Evolutionary conservation across 2,888 invertebrate species (phyloP), one percentile per base, ranked within the genome.

Genomic region (Orthonevra nobilis): DNA sequence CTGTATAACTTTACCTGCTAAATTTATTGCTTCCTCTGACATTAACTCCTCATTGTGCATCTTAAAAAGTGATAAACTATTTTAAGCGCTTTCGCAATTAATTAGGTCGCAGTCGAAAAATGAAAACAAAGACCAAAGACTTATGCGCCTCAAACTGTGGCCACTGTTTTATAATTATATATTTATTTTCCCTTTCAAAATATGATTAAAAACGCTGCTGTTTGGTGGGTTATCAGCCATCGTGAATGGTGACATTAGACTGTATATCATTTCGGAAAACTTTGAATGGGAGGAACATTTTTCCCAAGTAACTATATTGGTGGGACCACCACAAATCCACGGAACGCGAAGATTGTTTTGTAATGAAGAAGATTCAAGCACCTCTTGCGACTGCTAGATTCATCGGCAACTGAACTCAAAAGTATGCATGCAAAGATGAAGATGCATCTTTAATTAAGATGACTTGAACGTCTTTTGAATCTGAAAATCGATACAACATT

Each of bases 51-150:
- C 32, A 19, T 19, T 15, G 50, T 12, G 50, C 10, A 2, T 6
- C 12, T 7, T n/a, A n/a, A 17, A 50, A 19, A 32, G 32, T 32
- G 34, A 17, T 50, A n/a, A n/a, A 50, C 34, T 50, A 20, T 42
- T 42, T 42, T 12, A 42, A 42, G 20, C 14, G 34, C 50, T 50
- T 50, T 50, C 32, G 50, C 50, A 30, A 50, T 50, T 32, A 50
- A 50, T 50, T 50, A 50, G 50, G 50, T 50, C 50, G 50, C n/a
- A n/a, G n/a, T 10, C 19, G 32, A 34, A 50, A 30, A 50, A 3
- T 50, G 12, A 19, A 23, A 50, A 50, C 17, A 19, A 30, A 30
- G 17, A n/a, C 30, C n/a, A n/a, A 6, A 30, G 17, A 48, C 6
- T n/a, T 10, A 17, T 17, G 26, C 28, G 10, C n/a, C 28, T 46